Base-by-base conservation (phyloP, 2,888 invertebrate genomes). In the Gortyna flavago region DNA sequence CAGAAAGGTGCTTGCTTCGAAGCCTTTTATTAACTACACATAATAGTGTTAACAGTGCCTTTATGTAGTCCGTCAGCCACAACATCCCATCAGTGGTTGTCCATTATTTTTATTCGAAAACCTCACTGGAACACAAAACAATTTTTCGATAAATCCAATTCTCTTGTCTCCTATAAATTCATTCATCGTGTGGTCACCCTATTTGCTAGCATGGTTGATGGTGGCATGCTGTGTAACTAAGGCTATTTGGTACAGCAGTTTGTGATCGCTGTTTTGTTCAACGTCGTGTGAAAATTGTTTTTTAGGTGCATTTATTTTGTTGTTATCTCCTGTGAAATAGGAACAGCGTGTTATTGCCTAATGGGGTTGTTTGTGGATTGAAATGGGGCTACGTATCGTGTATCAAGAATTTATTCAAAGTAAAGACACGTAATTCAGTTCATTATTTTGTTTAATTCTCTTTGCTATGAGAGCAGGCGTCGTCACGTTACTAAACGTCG, bases 111-210 rank as follows among this genome's bases (percentile, higher is more conserved):
- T 88, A 87, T 88, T 89, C 84, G 82, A 80, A 89, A 86, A 75
- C 81, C 83, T 81, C 81, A 79, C 81, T 72, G 82, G 76, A 70
- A 70, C 16, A 77, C 84, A 84, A 90, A 90, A 86, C 88, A 84
- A 88, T 91, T 90, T 90, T 90, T 89, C 89, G 85, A 88, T 90
- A 90, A 92, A 92, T 91, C 91, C 91, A 89, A 89, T 91, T 90
- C 83, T 79, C 85, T 88, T 90, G 91, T 90, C 88, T 88, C 85
- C 79, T 80, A 87, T 86, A 89, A 89, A 91, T 88, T 88, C 88
- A 90, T 90, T 90, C 85, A 89, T 83, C 83, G 85, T 84, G 89
- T 79, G 89, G 89, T 88, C 72, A 75, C 57, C 82, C 85, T 83
- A 85, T 88, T 86, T 86, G 76, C 75, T 48, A 66, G 76, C 70